Evolutionary conservation across 2,888 invertebrate species (phyloP), one percentile per base, ranked within the genome.

Genomic region (Brachypterus glaber): DNA sequence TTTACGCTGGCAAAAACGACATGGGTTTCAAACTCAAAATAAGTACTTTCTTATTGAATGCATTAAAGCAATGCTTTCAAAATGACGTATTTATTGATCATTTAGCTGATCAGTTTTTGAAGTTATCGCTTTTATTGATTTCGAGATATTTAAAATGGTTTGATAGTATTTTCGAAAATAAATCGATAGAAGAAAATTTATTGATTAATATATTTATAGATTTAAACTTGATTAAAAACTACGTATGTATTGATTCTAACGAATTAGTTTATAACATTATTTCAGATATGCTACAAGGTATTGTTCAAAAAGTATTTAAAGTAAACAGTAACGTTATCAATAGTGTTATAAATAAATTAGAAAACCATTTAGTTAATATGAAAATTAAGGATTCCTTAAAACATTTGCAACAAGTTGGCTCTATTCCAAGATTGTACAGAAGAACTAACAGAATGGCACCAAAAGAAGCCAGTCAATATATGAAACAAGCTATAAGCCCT

Each of bases 351-450:
- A 37, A 40, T 4, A 48, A 48, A 30, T 43, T 60, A 30, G 50
- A 48, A 45, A 40, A 55, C 17, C 46, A 55, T 39, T 43, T 63
- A 29, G 46, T 59, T 24, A 43, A 43, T 17, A 44, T 55, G 25
- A 60, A 60, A 50, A 49, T 57, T 25, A 46, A 49, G 7, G 66
- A 69, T 40, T 68, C 77, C 54, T 68, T 74, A 34, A 62, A 69
- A 15, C 76, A 79, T 49, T 69, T 88, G 49, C 79, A 81, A 45
- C 83, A 84, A 71, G 91, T 96, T 3, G 85, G 80, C 50, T 92
- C 96, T 60, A 88, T 97, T 63, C 97, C 97, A 2, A 73, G 95
- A 44, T 68, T 95, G 38, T 96, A 90, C 62, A 73, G 93, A 37
- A 82, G 91, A 62, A 95, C 95, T 0, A 95, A 95, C 61, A 75